Evolutionary conservation across 92 coral and sea anemone genomes (phyloP).

Genomic region (Epizoanthus rinbou): DNA sequence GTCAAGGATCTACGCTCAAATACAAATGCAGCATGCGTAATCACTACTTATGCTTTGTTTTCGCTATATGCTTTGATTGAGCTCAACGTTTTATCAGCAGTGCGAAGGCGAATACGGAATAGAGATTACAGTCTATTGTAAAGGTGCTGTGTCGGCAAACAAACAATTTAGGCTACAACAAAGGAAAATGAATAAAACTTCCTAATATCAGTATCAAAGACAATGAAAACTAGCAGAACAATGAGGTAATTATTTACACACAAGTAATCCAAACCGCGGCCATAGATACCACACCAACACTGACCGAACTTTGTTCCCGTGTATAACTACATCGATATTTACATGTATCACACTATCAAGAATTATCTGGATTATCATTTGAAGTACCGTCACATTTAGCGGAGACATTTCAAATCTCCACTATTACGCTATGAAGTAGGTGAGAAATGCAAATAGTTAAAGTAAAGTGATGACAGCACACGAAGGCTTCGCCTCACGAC

Average conservation of each 20-base stretch:
- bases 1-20: too few species aligned
- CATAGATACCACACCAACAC: not conserved
- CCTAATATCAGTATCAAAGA: not conserved
- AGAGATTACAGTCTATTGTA: not conserved
- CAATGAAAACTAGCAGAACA: not conserved
- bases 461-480: not conserved
- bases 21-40: too few species aligned
- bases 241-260: not conserved
- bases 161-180: conserved; percentile 10
- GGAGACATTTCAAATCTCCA: too few species aligned
- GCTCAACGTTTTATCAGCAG: too few species aligned
- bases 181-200: not conserved
- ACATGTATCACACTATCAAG: not conserved
- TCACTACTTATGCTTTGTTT: too few species aligned
- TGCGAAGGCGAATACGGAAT: not conserved
- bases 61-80: too few species aligned
- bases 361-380: not conserved
- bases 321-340: not conserved
- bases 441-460: not conserved
- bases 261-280: conserved; percentile 1
- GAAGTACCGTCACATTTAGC: not conserved
- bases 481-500: conserved; percentile 6
- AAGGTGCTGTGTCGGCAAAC: conserved; percentile 17
- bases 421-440: not conserved
- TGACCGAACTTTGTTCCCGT: not conserved